These are phyloP conservation scores for Sinonovacula constricta DNA, from an alignment of 1,140 invertebrate species.

Conservation along the genomic window DNA sequence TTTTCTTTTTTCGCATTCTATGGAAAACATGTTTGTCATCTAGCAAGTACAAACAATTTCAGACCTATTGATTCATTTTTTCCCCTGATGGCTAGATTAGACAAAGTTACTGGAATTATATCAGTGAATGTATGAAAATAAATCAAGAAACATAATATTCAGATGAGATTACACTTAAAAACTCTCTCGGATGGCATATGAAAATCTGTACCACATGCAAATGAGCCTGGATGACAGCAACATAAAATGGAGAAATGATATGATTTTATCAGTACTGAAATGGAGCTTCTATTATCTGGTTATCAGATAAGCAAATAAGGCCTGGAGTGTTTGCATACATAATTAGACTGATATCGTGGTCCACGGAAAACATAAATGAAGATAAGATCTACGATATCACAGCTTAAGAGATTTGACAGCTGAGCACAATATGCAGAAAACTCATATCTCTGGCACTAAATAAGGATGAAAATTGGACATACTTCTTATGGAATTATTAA, in stretches of 20 bases:
- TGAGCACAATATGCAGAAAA: no score
- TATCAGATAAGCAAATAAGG: conserved; percentile 15
- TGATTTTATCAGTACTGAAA: conserved; percentile 22
- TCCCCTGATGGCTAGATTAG: not conserved
- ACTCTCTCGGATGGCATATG: not conserved
- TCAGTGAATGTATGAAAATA: not conserved
- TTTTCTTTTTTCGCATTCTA: no score
- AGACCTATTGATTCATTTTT: not conserved
- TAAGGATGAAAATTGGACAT: no score
- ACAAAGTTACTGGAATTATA: not conserved
- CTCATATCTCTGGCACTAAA: no score
- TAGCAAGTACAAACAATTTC: no score
- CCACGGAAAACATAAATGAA: not conserved
- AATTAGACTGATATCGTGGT: not conserved
- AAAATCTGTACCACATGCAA: conserved; percentile 39
- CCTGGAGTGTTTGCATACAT: conserved; percentile 19
- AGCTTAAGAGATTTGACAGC: no score
- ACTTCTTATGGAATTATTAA: no score
- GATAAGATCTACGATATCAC: no score
- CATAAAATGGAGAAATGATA: conserved; percentile 32
- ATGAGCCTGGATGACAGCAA: conserved; percentile 5
- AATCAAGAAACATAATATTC: not conserved
- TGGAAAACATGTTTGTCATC: no score
- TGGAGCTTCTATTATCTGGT: conserved; percentile 10
- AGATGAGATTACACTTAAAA: conserved; percentile 1